Evolutionary conservation across 2,888 invertebrate genomes (phyloP).

Genomic region (Pilophorus perplexus): DNA sequence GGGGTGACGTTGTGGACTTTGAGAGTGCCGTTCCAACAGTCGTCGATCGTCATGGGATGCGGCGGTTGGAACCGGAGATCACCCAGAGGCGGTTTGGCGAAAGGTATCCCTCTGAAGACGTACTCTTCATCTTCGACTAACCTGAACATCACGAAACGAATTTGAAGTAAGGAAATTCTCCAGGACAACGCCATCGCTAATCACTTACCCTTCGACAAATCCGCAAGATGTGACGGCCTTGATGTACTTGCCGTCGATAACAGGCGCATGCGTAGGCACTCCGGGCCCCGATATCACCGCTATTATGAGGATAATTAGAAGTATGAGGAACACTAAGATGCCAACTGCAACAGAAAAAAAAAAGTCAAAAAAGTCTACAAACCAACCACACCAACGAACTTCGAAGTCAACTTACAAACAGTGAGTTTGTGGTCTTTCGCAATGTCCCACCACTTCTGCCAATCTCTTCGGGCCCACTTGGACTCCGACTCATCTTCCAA

Average conservation of each 20-base stretch:
- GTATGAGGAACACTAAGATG: conserved; percentile 50
- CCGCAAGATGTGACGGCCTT: conserved; percentile 75
- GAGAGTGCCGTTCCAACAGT: conserved; percentile 77
- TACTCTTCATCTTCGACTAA: conserved; percentile 73
- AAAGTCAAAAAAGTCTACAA: not conserved
- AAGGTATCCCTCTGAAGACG: conserved; percentile 79
- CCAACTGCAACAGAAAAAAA: conserved; percentile 55
- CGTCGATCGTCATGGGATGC: conserved; percentile 63
- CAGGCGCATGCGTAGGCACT: conserved; percentile 59
- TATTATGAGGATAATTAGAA: conserved; percentile 65
- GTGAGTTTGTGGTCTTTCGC: conserved; percentile 41
- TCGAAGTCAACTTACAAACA: conserved; percentile 36
- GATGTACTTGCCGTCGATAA: conserved; percentile 66
- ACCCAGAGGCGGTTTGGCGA: conserved; percentile 69
- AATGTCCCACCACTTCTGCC: conserved; percentile 38
- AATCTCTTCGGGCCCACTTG: conserved; percentile 42
- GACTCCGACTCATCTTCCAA: conserved; percentile 43
- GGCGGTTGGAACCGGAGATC: conserved; percentile 70
- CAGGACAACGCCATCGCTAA: too few relatives aligned
- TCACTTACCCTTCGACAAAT: conserved; percentile 68
- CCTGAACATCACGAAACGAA: conserved; percentile 53
- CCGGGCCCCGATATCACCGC: conserved; percentile 58
- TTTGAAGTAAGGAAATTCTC: too few relatives aligned
- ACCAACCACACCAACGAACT: not conserved
- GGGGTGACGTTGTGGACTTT: conserved; percentile 65